Evolutionary conservation across 2,797 vertebrate species (phyloP).

Genomic region (Myotis planiceps): DNA sequence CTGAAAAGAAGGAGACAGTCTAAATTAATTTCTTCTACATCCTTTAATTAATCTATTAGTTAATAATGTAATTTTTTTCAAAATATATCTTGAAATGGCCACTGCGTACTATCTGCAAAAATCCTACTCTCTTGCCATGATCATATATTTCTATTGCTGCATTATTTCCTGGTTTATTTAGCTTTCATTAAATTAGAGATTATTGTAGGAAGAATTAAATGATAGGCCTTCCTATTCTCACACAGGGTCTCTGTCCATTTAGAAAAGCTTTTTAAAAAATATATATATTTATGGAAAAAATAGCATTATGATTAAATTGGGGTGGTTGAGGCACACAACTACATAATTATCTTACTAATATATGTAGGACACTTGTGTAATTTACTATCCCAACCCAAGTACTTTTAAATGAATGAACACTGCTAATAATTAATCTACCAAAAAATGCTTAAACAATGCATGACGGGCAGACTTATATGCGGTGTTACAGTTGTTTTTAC

Average conservation of each 20-base stretch:
- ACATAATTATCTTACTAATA: background rate
- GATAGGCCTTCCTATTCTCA: background rate
- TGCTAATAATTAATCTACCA: background rate
- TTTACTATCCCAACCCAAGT: background rate
- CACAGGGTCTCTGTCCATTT: background rate
- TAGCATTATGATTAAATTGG: background rate
- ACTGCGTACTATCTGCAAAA: rapidly evolving
- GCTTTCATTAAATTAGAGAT: background rate
- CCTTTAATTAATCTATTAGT: background rate
- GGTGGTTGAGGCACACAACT: background rate
- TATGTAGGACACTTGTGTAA: background rate
- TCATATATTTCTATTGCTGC: background rate
- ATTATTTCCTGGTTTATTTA: background rate
- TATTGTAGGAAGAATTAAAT: background rate
- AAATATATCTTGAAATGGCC: background rate
- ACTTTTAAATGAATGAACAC: background rate
- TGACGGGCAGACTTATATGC: background rate
- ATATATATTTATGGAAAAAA: background rate
- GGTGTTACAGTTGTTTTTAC: background rate
- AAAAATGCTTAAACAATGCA: background rate
- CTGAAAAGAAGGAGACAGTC: background rate
- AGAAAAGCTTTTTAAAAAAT: background rate
- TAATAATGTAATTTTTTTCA: background rate
- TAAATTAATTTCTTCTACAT: background rate
- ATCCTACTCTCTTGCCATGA: background rate